These are phyloP conservation scores for Calameuta pallipes DNA, from an alignment of 2,888 invertebrate genomes.

Conservation along the genomic window DNA sequence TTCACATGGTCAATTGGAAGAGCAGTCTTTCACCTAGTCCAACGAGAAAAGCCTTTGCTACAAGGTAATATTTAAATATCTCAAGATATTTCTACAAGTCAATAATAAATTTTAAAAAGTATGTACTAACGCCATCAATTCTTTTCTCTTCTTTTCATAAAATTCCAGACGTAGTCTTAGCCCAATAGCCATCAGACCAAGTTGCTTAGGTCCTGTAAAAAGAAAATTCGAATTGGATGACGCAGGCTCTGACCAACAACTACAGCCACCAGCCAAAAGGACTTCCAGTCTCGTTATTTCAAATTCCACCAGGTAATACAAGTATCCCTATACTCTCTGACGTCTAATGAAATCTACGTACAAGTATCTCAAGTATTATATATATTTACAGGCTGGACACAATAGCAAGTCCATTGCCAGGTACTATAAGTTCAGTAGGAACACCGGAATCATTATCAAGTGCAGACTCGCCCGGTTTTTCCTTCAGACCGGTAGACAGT, in stretches of 20 bases:
- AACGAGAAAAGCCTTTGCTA: constrained; percentile 83
- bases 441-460: constrained; percentile 74
- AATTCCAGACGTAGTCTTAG: constrained; percentile 79
- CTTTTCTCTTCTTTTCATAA: constrained; percentile 13
- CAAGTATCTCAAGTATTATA: neutral
- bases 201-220: constrained; percentile 70
- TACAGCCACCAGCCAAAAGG: constrained; percentile 63
- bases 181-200: constrained; percentile 83
- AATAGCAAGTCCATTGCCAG: constrained; percentile 67
- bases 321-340: neutral
- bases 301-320: constrained; percentile 56
- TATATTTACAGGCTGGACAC: constrained; percentile 48
- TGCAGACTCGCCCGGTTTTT: constrained; percentile 72
- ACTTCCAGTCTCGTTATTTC: constrained; percentile 61
- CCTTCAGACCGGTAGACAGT: constrained; percentile 70
- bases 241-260: constrained; percentile 54
- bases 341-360: neutral
- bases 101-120: neutral
- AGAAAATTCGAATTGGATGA: constrained; percentile 75
- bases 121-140: neutral
- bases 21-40: constrained; percentile 83
- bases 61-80: constrained; percentile 64
- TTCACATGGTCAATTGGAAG: constrained; percentile 68
- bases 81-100: neutral
- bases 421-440: constrained; percentile 71